Evolutionary conservation across 1,140 invertebrate genomes (phyloP), one percentile per base, ranked within the genome.

Genomic region (Drosophila jambulina): DNA sequence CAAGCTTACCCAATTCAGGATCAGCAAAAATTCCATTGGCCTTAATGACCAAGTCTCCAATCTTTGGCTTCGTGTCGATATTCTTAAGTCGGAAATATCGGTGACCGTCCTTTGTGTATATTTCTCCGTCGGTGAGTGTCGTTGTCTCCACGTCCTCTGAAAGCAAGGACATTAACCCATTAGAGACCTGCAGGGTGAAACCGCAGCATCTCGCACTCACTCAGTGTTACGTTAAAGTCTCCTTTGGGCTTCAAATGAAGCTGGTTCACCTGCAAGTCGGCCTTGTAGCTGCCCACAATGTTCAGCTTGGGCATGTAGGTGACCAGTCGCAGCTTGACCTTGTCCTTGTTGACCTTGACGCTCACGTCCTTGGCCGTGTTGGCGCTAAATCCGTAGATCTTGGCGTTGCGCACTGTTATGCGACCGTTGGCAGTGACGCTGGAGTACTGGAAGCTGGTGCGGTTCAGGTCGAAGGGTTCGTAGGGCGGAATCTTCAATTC

Each of bases 21-120:
- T 93, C 92, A 13, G 80, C 70, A 42, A 93, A 92, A 38, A 93
- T 75, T 32, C 92, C 92, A 51, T 82, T 88, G 0, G 88, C 92
- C 27, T 88, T 81, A 10, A 93, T 77, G 25, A 75, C 79, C 59
- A 93, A 64, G 25, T 93, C 82, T 6, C 72, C 64, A 25, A 92
- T 75, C 45, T 85, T 80, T 7, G 91, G 82, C n/a, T 74, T 70
- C 3, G 75, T 62, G 29, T 93, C 81, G 9, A 91, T 78, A 12
- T 79, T 67, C 2, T 21, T 38, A 6, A 93, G 56, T 9, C 76
- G 74, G 38, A 93, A 42, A 46, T 80, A 92, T 17, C 74, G 60
- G n/a, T 79, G 64, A 0, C 81, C 82, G 27, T 92, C 80, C 48
- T 84, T 88, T 6, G 45, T 57, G 36, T 77, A 82, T n/a, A 91